Percentiles rank a stretch among this genome's conserved stretches.
phyloP scores from a whole-genome alignment of 2,888 invertebrate species.

The Archips crataeganus region DNA sequence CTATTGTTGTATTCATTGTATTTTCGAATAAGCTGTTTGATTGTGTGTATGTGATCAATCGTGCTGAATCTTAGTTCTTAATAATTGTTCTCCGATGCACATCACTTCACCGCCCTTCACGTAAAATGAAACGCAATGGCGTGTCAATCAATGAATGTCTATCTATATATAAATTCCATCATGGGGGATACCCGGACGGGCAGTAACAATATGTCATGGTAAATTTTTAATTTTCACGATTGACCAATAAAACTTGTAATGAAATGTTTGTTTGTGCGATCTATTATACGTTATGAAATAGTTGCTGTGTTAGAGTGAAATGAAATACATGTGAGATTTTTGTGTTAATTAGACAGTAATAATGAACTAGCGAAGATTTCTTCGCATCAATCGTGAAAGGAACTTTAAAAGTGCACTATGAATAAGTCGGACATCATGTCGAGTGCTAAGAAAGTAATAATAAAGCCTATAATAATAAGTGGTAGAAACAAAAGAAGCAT shows the following conservation, averaged over 20 bases:
- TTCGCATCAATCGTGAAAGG: background rate
- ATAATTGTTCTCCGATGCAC: background rate
- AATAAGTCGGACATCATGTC: conserved; percentile 7
- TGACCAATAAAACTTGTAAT: too few species aligned
- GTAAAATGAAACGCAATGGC: background rate
- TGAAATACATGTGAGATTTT: background rate
- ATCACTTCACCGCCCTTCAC: background rate
- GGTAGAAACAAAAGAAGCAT: conserved; percentile 39
- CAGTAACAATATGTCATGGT: background rate
- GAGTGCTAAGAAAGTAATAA: conserved; percentile 14
- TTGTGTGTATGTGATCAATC: too few species aligned
- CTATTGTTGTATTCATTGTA: too few species aligned
- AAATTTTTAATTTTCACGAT: background rate
- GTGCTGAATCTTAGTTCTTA: too few species aligned
- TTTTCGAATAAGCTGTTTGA: too few species aligned
- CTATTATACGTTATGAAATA: background rate
- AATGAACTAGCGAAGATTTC: background rate
- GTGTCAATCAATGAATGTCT: background rate
- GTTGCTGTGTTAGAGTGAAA: background rate
- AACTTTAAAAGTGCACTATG: background rate
- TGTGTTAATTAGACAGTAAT: background rate
- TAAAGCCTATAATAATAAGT: conserved; percentile 39
- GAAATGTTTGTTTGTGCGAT: background rate
- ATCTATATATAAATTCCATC: background rate
- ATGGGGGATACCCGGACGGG: conserved; percentile 7